phyloP scores from a whole-genome alignment of 2,113 vertebrate genomes.

The Oplegnathus fasciatus region DNA sequence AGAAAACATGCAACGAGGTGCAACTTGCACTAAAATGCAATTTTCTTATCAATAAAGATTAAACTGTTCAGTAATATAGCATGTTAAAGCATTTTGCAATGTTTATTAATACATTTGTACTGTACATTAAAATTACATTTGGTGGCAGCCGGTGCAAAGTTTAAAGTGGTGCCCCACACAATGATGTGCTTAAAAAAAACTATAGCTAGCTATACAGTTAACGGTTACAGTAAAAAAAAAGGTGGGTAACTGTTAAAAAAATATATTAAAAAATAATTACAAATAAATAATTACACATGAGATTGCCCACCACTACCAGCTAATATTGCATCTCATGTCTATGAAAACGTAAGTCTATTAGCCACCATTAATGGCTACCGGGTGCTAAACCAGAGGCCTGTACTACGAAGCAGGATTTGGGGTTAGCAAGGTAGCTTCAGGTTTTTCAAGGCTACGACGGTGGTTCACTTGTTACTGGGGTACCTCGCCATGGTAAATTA shows the following conservation, averaged over 20 bases:
- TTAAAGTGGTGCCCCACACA: conserved; percentile 12
- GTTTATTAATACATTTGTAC: conserved; percentile 43
- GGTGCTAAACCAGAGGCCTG: neutral
- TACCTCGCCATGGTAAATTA: no score
- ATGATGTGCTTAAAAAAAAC: conserved; percentile 1
- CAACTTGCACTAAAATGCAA: neutral
- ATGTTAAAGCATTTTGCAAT: neutral
- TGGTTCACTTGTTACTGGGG: no score
- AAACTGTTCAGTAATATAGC: neutral
- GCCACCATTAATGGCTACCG: fast-evolving
- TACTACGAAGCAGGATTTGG: no score
- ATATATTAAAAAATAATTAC: neutral
- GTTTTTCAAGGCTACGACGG: no score
- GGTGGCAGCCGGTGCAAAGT: conserved; percentile 11
- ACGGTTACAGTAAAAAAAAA: neutral
- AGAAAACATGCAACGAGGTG: neutral
- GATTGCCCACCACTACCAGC: neutral
- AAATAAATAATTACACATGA: conserved; percentile 56
- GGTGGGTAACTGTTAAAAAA: neutral
- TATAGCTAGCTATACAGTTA: neutral
- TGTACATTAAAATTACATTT: conserved; percentile 42
- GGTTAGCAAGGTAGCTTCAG: no score
- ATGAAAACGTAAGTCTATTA: neutral
- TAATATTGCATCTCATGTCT: neutral
- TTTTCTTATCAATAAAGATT: neutral